Percentiles rank a stretch among this genome's conserved stretches.
Evolutionary conservation across 2,888 invertebrate species (phyloP).

Genomic region (Coenonympha glycerion): DNA sequence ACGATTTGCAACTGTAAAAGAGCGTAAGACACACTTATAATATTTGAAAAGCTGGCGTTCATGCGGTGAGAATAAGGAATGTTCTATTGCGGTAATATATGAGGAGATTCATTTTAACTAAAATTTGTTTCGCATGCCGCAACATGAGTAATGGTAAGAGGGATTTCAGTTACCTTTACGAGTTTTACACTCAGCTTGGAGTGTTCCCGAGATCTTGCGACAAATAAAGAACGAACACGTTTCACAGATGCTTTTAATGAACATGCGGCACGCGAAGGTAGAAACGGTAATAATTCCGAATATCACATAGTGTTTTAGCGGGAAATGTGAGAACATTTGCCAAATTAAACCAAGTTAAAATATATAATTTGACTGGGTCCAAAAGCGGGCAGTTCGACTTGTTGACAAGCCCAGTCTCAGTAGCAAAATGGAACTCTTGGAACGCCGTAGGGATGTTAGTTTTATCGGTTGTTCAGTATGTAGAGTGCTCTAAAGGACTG

Average conservation of each 20-base stretch:
- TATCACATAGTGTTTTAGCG: too few species aligned
- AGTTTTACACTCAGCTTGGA: background rate
- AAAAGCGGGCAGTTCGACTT: too few species aligned
- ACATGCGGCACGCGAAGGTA: background rate
- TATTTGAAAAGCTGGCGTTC: constrained; percentile 6
- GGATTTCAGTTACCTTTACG: background rate
- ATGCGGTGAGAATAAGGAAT: background rate
- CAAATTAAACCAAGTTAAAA: too few species aligned
- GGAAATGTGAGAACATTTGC: too few species aligned
- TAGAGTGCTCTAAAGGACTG: too few species aligned
- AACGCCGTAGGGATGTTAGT: too few species aligned
- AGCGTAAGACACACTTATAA: constrained; percentile 10
- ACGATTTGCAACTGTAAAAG: constrained; percentile 4
- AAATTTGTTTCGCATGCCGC: background rate
- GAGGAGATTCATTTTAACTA: background rate
- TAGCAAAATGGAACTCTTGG: too few species aligned
- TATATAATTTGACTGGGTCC: too few species aligned
- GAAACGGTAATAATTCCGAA: background rate
- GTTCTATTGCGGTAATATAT: background rate
- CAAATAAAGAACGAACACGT: background rate
- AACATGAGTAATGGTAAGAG: background rate
- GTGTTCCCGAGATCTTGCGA: background rate
- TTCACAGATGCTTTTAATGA: background rate
- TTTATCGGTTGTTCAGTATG: too few species aligned
- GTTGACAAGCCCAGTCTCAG: too few species aligned